Percentiles rank a stretch among this genome's conserved stretches.
Conservation (phyloP, 2,797 vertebrate species). For the Microctenopoma steveboyesi region DNA sequence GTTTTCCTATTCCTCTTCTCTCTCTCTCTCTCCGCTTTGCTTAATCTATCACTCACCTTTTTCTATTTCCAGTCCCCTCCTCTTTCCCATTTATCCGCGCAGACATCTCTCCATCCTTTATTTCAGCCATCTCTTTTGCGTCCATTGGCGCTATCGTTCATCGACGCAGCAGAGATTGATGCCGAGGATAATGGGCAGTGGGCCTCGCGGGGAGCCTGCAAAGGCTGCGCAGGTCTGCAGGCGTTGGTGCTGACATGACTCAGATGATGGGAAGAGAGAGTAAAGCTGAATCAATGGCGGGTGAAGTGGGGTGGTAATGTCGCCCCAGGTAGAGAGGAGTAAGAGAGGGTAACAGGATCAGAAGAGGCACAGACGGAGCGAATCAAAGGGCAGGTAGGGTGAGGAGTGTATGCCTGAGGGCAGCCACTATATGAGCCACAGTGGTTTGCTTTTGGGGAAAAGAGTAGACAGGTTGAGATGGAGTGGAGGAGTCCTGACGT, state of each 20-base stretch:
- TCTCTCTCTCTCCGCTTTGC: conserved; percentile 10
- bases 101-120: conserved; percentile 26
- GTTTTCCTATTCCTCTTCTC: conserved; percentile 21
- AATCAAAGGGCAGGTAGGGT: conserved; percentile 37
- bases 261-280: conserved; percentile 29
- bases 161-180: conserved; percentile 66
- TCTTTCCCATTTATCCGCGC: conserved; percentile 29
- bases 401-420: conserved; percentile 50
- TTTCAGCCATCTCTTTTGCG: conserved; percentile 25
- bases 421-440: conserved; percentile 25
- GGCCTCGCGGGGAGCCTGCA: conserved; percentile 32
- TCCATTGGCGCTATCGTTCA: conserved; percentile 53
- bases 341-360: conserved; percentile 13
- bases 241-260: conserved; percentile 29
- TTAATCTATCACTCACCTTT: conserved; percentile 57
- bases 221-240: conserved; percentile 11
- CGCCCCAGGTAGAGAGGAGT: conserved; percentile 27
- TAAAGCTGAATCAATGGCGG: conserved; percentile 33
- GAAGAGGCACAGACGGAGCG: conserved; percentile 2
- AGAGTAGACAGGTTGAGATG: conserved; percentile 24
- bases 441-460: conserved; percentile 27
- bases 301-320: conserved; percentile 29
- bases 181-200: conserved; percentile 49
- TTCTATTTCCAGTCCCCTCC: conserved; percentile 27
- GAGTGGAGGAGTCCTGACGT: conserved; percentile 27